These are phyloP conservation scores for Crocuta crocuta DNA, from an alignment of 2,113 vertebrate species.

Conservation along the genomic window DNA sequence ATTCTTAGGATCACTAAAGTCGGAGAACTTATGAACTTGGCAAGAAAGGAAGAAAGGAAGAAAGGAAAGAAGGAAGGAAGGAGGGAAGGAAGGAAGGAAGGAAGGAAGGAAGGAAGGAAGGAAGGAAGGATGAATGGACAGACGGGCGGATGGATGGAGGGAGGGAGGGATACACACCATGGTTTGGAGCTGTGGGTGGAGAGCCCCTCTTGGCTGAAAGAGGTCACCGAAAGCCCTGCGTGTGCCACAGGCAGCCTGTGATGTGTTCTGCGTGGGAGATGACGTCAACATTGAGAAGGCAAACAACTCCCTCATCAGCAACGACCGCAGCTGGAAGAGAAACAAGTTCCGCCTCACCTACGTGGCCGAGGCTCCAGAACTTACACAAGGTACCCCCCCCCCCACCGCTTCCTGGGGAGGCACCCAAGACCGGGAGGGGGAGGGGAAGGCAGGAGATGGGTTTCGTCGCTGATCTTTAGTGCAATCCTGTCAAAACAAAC, in stretches of 20 bases:
- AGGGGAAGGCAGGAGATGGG: not conserved
- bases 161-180: not conserved
- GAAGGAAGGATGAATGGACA: rapidly evolving
- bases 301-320: conserved; percentile 97
- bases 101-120: rapidly evolving
- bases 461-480: rapidly evolving
- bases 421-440: rapidly evolving
- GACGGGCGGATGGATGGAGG: too few species aligned
- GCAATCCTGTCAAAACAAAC: not conserved
- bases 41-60: not conserved
- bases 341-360: conserved; percentile 97
- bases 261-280: conserved; percentile 98
- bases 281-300: conserved; percentile 99
- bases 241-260: conserved; percentile 94
- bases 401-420: rapidly evolving
- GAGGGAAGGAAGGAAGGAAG: rapidly evolving
- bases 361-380: conserved; percentile 92
- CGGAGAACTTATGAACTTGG: not conserved
- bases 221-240: conserved; percentile 48
- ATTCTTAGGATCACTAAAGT: not conserved
- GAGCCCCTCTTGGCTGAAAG: not conserved
- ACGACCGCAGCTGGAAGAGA: conserved; percentile 98
- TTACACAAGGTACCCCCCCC: conserved; percentile 91
- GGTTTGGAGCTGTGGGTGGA: not conserved
- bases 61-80: not conserved